Evolutionary conservation across 2,888 invertebrate species (phyloP), one percentile per base, ranked within the genome.

Genomic region (Amblyjoppa proteus): DNA sequence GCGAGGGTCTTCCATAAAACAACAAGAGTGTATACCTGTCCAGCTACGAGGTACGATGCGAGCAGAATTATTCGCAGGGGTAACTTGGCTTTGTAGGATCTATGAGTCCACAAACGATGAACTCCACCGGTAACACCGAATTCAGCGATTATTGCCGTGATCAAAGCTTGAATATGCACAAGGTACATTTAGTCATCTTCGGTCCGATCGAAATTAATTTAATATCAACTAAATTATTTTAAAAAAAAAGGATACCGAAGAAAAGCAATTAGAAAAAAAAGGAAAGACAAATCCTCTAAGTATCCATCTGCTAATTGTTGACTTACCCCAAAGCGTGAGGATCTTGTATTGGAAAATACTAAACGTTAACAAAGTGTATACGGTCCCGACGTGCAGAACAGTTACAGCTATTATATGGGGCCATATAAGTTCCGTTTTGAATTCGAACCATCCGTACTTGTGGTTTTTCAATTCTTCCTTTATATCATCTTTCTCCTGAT

Each of bases 341-440:
- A 93, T 91, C 89, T 95, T 77, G 78, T 94, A 85, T 88, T 94
- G 78, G 61, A 89, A 51, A 20, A 88, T 83, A 69, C 93, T 92
- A 91, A 90, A 94, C 16, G 92, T 90, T 0, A 94, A 0, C 1
- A 95, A 84, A 83, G 93, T 94, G 76, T 94, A 88, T 0, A 95
- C 0, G 2, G 94, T 92, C 0, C 94, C 85, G 0, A 95, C 11
- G 87, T 96, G 96, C 64, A 96, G 91, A 3, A 94, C 11, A 6
- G 93, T 91, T 61, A 96, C 95, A 45, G 93, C 90, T 61, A 96
- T 93, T n/a, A 95, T 94, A 89, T 96, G 96, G 34, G 92, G 92
- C 96, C 96, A 96, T 88, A 95, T 95, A 6, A 96, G 93, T 0
- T 96, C 95, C 0, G 96, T 96, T 64, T 95, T 90, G 83, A 96